A percentile compares a stretch with the other conserved stretches of the same genome.
phyloP scores from a whole-genome alignment of 2,888 invertebrate genomes.

The Oscheius onirici region DNA sequence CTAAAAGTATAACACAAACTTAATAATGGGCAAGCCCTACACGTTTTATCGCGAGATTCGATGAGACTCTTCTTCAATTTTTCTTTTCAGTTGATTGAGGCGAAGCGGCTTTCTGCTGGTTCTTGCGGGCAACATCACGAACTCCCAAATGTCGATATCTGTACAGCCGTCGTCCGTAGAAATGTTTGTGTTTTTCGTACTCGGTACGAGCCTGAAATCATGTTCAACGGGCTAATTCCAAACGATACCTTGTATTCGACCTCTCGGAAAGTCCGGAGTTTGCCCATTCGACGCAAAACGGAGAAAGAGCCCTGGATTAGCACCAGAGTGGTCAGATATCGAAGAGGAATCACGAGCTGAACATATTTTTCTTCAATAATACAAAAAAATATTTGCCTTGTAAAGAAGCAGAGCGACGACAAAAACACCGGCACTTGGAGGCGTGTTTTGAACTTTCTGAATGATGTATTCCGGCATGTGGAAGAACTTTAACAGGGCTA shows the following conservation, averaged over 20 bases:
- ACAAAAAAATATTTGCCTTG: constrained; percentile 78
- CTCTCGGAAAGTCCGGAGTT: constrained; percentile 57
- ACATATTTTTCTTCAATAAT: not conserved
- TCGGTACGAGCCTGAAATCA: constrained; percentile 51
- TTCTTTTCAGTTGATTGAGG: not conserved
- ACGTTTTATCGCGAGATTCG: constrained; percentile 5
- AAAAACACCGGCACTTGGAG: constrained; percentile 81
- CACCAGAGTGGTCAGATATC: constrained; percentile 67
- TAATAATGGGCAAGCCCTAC: constrained; percentile 6
- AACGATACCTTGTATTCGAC: constrained; percentile 60
- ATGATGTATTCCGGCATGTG: constrained; percentile 84
- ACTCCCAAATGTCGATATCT: constrained; percentile 53
- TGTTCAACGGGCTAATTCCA: too few species aligned
- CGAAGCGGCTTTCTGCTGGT: not conserved
- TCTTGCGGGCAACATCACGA: constrained; percentile 30
- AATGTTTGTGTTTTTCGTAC: constrained; percentile 50
- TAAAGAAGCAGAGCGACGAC: constrained; percentile 91
- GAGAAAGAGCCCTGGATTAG: constrained; percentile 63
- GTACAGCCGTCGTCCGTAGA: constrained; percentile 46
- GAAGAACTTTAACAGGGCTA: constrained; percentile 81
- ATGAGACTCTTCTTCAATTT: not conserved
- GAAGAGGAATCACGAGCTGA: constrained; percentile 67
- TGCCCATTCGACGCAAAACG: constrained; percentile 59
- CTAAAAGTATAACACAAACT: not conserved
- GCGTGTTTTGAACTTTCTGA: constrained; percentile 77